Percentiles rank a stretch among this genome's conserved stretches.
Conservation (phyloP, 2,888 invertebrate genomes). For the Mythimna albipuncta region DNA sequence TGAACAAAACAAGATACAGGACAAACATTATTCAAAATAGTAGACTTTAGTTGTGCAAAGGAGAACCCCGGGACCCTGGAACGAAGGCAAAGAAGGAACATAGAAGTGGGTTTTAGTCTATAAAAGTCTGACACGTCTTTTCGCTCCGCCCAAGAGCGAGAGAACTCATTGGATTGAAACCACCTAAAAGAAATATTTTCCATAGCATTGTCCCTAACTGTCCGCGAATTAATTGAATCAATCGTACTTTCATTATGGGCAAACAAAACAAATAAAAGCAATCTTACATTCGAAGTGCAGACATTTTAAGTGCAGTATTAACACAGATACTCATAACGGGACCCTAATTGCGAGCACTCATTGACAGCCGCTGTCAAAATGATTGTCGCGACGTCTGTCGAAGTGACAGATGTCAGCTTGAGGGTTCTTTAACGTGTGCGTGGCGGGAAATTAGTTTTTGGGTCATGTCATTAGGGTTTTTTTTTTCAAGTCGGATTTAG, state of each 20-base stretch:
- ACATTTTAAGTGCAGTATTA: constrained; percentile 57
- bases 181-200: neutral
- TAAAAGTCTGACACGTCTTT: too few species aligned
- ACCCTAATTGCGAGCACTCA: constrained; percentile 68
- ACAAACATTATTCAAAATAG: too few species aligned
- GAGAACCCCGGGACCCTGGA: too few species aligned
- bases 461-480: constrained; percentile 15
- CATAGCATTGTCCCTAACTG: neutral
- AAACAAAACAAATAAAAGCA: constrained; percentile 47
- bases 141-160: too few species aligned
- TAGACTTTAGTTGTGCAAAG: too few species aligned
- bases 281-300: constrained; percentile 27
- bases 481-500: constrained; percentile 7
- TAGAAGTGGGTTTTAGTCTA: too few species aligned
- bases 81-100: too few species aligned
- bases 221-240: constrained; percentile 1
- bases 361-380: constrained; percentile 78
- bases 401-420: constrained; percentile 80
- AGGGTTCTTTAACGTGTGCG: constrained; percentile 59
- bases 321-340: constrained; percentile 61
- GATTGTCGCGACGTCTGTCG: constrained; percentile 71
- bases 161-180: too few species aligned
- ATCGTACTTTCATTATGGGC: constrained; percentile 17
- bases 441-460: constrained; percentile 43
- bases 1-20: too few species aligned